Percentiles rank a stretch among this genome's conserved stretches.
Evolutionary conservation across 2,888 invertebrate species (phyloP).

Genomic region (Lomographa bimaculata): DNA sequence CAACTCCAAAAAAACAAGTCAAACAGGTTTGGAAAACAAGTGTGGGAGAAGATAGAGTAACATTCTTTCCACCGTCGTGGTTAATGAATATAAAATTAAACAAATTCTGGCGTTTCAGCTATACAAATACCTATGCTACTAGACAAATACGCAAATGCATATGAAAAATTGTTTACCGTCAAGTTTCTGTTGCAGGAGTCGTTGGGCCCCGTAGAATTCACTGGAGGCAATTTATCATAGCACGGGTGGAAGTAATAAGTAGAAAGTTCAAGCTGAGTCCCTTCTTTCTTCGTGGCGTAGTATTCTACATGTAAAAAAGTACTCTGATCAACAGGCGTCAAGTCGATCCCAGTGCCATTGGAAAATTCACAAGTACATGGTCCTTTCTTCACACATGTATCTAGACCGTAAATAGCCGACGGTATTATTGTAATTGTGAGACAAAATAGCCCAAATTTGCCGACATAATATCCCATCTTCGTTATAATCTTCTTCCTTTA

Average conservation of each 20-base stretch:
- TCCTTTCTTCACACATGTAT: constrained; percentile 59
- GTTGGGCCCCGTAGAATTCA: constrained; percentile 45
- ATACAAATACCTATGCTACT: too few species aligned
- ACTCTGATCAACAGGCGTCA: constrained; percentile 52
- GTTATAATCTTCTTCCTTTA: too few species aligned
- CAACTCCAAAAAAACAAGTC: too few species aligned
- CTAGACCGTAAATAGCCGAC: constrained; percentile 41
- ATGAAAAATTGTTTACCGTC: constrained; percentile 48
- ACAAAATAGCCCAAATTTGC: constrained; percentile 35
- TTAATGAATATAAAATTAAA: too few species aligned
- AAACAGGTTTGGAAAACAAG: too few species aligned
- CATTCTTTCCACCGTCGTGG: too few species aligned
- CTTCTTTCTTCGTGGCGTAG: constrained; percentile 42
- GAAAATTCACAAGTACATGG: constrained; percentile 71
- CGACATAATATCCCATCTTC: constrained; percentile 44
- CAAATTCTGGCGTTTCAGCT: too few species aligned
- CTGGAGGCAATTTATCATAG: constrained; percentile 44
- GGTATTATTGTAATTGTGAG: constrained; percentile 38
- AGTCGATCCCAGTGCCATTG: constrained; percentile 77
- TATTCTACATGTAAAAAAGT: constrained; percentile 54
- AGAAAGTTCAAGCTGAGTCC: constrained; percentile 46
- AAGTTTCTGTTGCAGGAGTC: constrained; percentile 39
- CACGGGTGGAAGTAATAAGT: constrained; percentile 75
- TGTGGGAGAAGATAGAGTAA: too few species aligned
- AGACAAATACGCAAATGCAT: too few species aligned